Percentiles rank a stretch among this genome's conserved stretches.
Conservation (phyloP, 1,140 invertebrate species). For the Drosophila sturtevanti region DNA sequence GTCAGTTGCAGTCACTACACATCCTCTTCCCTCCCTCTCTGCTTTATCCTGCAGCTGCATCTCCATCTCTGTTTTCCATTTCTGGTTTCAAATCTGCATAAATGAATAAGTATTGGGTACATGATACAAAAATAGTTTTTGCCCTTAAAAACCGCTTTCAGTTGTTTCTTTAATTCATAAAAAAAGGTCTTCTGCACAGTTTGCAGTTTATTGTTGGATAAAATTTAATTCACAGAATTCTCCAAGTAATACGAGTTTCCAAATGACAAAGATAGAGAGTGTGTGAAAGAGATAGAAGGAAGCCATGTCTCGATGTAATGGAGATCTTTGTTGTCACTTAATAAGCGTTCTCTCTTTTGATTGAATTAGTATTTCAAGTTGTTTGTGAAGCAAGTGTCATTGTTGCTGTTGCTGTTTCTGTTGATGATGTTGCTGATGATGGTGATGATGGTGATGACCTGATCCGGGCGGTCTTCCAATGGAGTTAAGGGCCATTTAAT, state of each 20-base stretch:
- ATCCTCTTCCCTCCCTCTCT: constrained; percentile 41
- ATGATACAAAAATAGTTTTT: constrained; percentile 20
- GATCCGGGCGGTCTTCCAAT: constrained; percentile 16
- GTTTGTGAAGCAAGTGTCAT: constrained; percentile 46
- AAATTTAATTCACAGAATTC: constrained; percentile 74
- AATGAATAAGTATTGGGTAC: constrained; percentile 1
- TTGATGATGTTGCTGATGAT: neutral
- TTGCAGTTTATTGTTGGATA: constrained; percentile 57
- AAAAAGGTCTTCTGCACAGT: constrained; percentile 56
- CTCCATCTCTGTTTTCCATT: constrained; percentile 13
- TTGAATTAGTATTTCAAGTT: constrained; percentile 72
- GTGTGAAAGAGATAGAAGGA: neutral
- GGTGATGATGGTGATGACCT: constrained; percentile 18
- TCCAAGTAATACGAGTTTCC: constrained; percentile 27
- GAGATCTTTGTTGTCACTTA: constrained; percentile 74
- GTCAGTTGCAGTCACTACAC: constrained; percentile 60
- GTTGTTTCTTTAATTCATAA: constrained; percentile 67
- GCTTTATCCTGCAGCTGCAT: constrained; percentile 21
- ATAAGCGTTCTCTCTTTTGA: constrained; percentile 69
- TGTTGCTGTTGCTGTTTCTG: constrained; percentile 38
- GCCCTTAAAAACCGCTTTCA: constrained; percentile 19
- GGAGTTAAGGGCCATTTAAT: constrained; percentile 49
- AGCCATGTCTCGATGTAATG: constrained; percentile 28
- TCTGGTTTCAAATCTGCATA: constrained; percentile 27
- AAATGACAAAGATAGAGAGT: constrained; percentile 14